phyloP scores from a whole-genome alignment of 2,797 vertebrate species.

The Arctocebus calabarensis region DNA sequence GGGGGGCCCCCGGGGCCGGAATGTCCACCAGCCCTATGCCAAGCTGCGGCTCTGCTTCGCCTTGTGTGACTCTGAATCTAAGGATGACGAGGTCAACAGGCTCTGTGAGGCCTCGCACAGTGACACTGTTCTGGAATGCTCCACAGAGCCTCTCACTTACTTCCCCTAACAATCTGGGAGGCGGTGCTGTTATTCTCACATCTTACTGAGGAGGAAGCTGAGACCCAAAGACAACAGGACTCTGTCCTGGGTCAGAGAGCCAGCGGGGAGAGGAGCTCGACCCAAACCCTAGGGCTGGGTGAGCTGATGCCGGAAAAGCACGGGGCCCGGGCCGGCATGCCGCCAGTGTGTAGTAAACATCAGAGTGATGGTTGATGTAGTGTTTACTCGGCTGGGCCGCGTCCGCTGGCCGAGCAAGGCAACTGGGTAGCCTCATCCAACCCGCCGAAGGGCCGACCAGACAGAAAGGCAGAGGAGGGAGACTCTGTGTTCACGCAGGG shows the following conservation, averaged over 20 bases:
- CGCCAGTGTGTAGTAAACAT: fast-evolving
- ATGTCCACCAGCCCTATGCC: not conserved
- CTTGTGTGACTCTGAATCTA: not conserved
- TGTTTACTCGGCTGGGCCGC: not conserved
- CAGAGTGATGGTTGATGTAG: not conserved
- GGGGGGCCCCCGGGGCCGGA: too few relatives aligned
- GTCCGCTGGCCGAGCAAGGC: fast-evolving
- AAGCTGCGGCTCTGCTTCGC: too few relatives aligned
- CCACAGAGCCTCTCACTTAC: not conserved
- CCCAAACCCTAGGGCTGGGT: not conserved
- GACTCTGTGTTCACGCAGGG: too few relatives aligned
- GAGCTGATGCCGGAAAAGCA: not conserved
- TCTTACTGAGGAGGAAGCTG: not conserved
- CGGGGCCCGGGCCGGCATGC: fast-evolving
- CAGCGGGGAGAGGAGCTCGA: not conserved
- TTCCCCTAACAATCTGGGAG: not conserved
- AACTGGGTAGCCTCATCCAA: not conserved
- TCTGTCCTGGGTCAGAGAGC: not conserved
- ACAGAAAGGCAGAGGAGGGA: too few relatives aligned
- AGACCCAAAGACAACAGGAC: not conserved
- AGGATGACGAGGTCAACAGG: not conserved
- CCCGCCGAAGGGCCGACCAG: fast-evolving
- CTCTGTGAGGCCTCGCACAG: not conserved
- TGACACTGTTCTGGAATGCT: not conserved
- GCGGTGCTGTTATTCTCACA: not conserved